A percentile compares a stretch with the other conserved stretches of the same genome.
These are phyloP conservation scores for Pantherophis guttatus DNA, from an alignment of 2,113 vertebrate species.

Conservation along the genomic window DNA sequence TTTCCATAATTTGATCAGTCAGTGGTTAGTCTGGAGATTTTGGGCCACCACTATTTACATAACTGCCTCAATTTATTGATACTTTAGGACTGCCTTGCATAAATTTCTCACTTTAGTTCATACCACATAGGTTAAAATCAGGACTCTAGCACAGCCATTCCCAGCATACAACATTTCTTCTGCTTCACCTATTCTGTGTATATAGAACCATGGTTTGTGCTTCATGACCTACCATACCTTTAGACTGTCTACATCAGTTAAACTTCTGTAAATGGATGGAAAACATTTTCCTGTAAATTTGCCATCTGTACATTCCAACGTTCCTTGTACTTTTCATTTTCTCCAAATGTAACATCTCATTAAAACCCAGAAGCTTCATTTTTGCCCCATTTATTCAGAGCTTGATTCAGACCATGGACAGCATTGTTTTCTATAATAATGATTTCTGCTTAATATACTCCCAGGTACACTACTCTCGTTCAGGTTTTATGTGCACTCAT, in stretches of 20 bases:
- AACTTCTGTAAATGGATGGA: background rate
- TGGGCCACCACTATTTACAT: background rate
- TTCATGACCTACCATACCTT: background rate
- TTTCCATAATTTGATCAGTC: background rate
- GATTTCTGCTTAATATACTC: background rate
- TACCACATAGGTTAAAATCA: background rate
- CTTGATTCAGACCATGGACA: background rate
- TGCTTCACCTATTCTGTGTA: background rate
- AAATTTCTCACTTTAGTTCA: background rate
- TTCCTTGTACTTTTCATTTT: background rate
- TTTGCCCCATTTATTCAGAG: background rate
- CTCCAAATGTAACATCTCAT: background rate
- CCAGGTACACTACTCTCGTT: background rate
- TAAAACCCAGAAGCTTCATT: background rate
- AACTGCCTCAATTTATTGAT: background rate
- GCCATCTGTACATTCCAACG: background rate
- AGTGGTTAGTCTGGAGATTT: background rate
- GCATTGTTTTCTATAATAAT: background rate
- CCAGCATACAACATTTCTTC: background rate
- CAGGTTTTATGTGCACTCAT: background rate
- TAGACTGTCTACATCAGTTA: background rate
- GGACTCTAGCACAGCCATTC: background rate
- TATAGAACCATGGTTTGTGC: background rate
- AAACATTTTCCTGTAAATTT: background rate
- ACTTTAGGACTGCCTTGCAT: background rate